Conservation (phyloP, 2,888 invertebrate genomes). For the Dasysyrphus tricinctus region DNA sequence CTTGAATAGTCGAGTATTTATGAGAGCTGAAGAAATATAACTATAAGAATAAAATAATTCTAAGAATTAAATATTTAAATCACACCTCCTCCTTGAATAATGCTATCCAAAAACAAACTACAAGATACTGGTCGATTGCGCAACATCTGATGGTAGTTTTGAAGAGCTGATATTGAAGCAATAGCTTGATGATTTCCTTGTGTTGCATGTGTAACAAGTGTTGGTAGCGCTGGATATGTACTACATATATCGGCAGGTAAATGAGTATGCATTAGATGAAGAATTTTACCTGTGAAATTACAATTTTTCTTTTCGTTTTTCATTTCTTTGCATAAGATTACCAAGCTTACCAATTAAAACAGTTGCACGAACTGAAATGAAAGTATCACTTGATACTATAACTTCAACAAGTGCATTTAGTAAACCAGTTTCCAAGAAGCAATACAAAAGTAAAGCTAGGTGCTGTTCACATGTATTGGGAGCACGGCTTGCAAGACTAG, state of each 20-base stretch:
- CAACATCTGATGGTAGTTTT: slow-evolving; percentile 91
- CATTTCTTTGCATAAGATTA: neutral
- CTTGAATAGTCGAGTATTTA: slow-evolving; percentile 82
- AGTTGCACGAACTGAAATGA: slow-evolving; percentile 95
- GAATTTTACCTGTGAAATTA: slow-evolving; percentile 87
- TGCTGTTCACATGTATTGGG: slow-evolving; percentile 97
- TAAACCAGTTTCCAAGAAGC: slow-evolving; percentile 93
- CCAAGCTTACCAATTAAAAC: slow-evolving; percentile 89
- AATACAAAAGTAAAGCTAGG: slow-evolving; percentile 93
- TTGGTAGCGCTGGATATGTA: slow-evolving; percentile 92
- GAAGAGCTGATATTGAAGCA: slow-evolving; percentile 91
- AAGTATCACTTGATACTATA: slow-evolving; percentile 93
- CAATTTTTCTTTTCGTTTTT: neutral
- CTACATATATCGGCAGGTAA: slow-evolving; percentile 94
- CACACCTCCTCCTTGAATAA: slow-evolving; percentile 86
- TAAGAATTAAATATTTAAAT: neutral
- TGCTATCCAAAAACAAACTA: slow-evolving; percentile 92
- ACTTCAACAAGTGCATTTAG: slow-evolving; percentile 96
- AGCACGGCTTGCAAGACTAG: slow-evolving; percentile 92
- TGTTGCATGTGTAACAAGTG: slow-evolving; percentile 91
- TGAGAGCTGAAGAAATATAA: slow-evolving; percentile 78
- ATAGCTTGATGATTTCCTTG: slow-evolving; percentile 91
- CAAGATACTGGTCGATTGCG: slow-evolving; percentile 92
- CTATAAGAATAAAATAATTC: neutral
- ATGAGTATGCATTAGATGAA: slow-evolving; percentile 93